Evolutionary conservation across 1,140 invertebrate genomes (phyloP), one percentile per base, ranked within the genome.

Genomic region (Oscheius sp.): DNA sequence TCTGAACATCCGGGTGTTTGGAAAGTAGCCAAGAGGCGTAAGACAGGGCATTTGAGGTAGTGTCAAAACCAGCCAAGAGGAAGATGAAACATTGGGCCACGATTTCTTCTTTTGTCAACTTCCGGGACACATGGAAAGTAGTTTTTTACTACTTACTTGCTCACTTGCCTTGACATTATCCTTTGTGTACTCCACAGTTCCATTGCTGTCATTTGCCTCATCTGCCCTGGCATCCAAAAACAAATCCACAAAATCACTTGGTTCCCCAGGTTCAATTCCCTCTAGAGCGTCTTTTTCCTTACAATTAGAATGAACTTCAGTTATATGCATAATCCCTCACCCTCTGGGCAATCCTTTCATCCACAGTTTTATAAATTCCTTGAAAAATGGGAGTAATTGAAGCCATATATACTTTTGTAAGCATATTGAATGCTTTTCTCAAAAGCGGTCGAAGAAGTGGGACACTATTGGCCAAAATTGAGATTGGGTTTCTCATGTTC

Each of bases 41-140:
- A 0, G 85, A 74, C 18, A 88, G 64, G 18, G 83, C 80, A 0
- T 64, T 84, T 1, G 85, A 76, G 3, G 85, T 87, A 0, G 87
- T 87, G 32, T 87, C 86, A 64, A 71, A 87, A 10, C 86, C 86
- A 62, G 85, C 87, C 29, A 86, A 46, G 20, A 86, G 79, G 68
- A 87, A 86, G 1, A 87, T 7, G 7, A 65, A 58, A 35, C 65
- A 70, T 34, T 71, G 69, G 15, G 18, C 59, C 13, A 64, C 42
- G 29, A 71, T 52, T 26, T 71, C 69, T 29, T 71, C 59, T 3
- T 23, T 15, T 10, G 69, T 71, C 29, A 71, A 20, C 0, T 15
- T 4, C 26, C 26, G 26, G 10, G 36, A 10, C 1, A 71, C 28
- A 62, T 82, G 49, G 28, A 38, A 62, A 15, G 0, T 32, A 38